These are phyloP conservation scores for Autographa gamma DNA, from an alignment of 2,888 invertebrate species.

Conservation along the genomic window DNA sequence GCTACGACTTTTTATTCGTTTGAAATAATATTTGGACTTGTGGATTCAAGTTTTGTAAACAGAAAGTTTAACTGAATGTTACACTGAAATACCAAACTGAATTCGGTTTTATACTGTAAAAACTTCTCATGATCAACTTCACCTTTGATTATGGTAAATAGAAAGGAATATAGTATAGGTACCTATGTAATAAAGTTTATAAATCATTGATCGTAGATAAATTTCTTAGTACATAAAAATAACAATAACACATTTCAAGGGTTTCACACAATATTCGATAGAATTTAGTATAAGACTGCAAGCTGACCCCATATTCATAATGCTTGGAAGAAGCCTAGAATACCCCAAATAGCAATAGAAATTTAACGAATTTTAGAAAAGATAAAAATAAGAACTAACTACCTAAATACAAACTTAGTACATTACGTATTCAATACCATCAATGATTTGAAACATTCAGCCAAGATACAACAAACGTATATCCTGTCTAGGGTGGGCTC, in stretches of 20 bases:
- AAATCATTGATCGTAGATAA: no score
- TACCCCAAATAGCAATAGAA: no score
- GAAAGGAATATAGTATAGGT: no score
- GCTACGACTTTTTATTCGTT: constrained; percentile 67
- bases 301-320: no score
- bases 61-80: not conserved
- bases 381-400: not conserved
- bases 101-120: not conserved
- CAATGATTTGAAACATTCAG: constrained; percentile 47
- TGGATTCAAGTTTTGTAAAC: constrained; percentile 2
- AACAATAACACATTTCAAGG: no score
- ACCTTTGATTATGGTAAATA: not conserved
- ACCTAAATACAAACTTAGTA: not conserved
- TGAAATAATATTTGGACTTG: constrained; percentile 61
- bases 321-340: no score
- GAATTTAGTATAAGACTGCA: no score
- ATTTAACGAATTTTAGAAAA: no score
- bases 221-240: no score
- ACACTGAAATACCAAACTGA: not conserved
- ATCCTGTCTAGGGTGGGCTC: constrained; percentile 48
- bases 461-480: constrained; percentile 44
- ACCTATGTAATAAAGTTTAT: no score
- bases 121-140: not conserved
- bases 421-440: not conserved
- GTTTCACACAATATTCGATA: no score